Evolutionary conservation across 92 coral and sea anemone species (phyloP), one percentile per base, ranked within the genome.

Genomic region (Zoanthus solanderi): DNA sequence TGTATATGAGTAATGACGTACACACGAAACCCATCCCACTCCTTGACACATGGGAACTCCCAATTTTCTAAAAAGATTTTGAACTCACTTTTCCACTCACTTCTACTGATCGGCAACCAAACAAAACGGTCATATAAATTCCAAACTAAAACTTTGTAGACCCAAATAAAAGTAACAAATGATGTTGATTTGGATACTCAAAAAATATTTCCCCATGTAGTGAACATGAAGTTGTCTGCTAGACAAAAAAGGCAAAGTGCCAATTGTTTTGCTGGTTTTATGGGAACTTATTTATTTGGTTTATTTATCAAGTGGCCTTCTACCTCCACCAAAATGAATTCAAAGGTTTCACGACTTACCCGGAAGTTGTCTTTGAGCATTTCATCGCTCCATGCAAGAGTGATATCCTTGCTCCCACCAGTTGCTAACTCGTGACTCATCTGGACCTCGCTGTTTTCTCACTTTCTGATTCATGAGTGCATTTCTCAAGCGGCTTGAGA

Each of bases 331-430:
- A 75, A 75, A 75, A 75, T 47, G 58, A 75, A 50, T 48, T 75
- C 37, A 50, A 75, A 47, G 63, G 79, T 75, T 75, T 47, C 79
- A 16, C 63, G 54, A 73, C 10, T 73, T 42, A 73, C 28, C 5
- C 78, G 78, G 78, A 73, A 73, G 47, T 73, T 73, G 47, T 73
- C 53, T 73, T 73, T 73, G 63, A 75, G 48, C 34, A 23, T 75
- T 75, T 46, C 42, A 47, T 75, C 79, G 61, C 61, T 47, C 78
- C 23, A 23, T 23, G 23, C 79, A 75, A 3, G 80, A 42, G 32
- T 47, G 63, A 76, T 76, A 76, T 46, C 63, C 65, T 74, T 30
- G 48, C 48, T 37, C 71, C 77, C 77, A 72, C 53, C 77, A 72
- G 48, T 72, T 72, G 77, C 48, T 72, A 18, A 37, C 17, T 72